phyloP scores from a whole-genome alignment of 2,113 vertebrate genomes.

The Periophthalmus modestus region DNA sequence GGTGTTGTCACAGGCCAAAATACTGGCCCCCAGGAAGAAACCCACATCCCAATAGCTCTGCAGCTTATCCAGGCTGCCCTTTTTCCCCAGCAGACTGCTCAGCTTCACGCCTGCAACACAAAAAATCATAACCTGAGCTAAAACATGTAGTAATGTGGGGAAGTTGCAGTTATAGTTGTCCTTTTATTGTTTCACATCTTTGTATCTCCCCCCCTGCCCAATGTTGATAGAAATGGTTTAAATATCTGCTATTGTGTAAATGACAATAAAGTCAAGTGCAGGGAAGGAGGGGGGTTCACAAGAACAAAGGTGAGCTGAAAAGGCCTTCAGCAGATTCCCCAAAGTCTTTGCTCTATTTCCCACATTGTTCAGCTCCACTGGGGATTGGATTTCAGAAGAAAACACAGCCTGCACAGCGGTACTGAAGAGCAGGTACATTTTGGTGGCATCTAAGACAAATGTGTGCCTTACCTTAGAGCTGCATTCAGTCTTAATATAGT shows the following conservation, averaged over 20 bases:
- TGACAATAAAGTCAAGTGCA: not conserved
- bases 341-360: too few relatives aligned
- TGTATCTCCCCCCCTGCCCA: too few relatives aligned
- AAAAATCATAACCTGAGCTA: not conserved
- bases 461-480: not conserved
- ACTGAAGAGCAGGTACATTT: not conserved
- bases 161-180: not conserved
- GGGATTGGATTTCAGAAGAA: conserved; percentile 33
- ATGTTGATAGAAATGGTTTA: too few relatives aligned
- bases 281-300: not conserved
- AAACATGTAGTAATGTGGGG: not conserved
- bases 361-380: conserved; percentile 32
- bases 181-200: too few relatives aligned
- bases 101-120: conserved; percentile 89
- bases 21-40: conserved; percentile 95
- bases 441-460: not conserved
- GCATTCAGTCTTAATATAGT: too few relatives aligned
- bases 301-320: conserved; percentile 13
- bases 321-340: too few relatives aligned
- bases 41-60: conserved; percentile 99
- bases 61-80: conserved; percentile 95
- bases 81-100: conserved; percentile 96
- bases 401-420: not conserved
- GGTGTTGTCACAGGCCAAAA: conserved; percentile 91
- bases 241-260: too few relatives aligned